Conservation (phyloP, 1,140 invertebrate species). For the Dendrolimus punctatus region DNA sequence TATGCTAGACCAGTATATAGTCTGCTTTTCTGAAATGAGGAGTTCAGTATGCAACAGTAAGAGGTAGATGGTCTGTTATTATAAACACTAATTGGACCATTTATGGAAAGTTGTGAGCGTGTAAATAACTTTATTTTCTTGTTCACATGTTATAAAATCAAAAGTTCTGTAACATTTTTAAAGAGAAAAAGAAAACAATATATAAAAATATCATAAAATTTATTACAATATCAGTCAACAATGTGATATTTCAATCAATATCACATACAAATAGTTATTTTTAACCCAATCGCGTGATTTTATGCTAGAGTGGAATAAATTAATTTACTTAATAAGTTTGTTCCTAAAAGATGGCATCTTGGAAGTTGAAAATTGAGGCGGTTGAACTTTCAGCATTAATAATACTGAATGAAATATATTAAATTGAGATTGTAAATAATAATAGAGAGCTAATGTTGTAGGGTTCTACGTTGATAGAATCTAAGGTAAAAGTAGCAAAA, state of each 20-base stretch:
- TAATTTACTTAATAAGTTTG: neutral
- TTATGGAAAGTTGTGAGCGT: too few species aligned
- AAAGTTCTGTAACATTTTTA: neutral
- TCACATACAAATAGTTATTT: slow-evolving; percentile 7
- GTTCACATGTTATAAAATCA: too few species aligned
- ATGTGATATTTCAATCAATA: slow-evolving; percentile 15
- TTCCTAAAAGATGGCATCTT: neutral
- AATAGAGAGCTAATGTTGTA: slow-evolving; percentile 1
- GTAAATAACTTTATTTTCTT: too few species aligned
- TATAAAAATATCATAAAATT: slow-evolving; percentile 4
- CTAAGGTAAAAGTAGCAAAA: too few species aligned
- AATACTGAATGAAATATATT: neutral
- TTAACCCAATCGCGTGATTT: neutral
- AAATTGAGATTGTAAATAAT: too few species aligned
- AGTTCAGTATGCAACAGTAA: too few species aligned
- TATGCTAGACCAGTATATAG: too few species aligned
- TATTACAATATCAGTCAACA: slow-evolving; percentile 26
- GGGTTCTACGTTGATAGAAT: too few species aligned
- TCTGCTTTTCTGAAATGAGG: too few species aligned
- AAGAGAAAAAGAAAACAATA: slow-evolving; percentile 3
- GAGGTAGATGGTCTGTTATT: too few species aligned
- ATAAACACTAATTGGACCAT: too few species aligned
- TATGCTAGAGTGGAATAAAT: slow-evolving; percentile 2
- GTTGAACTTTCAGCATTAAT: slow-evolving; percentile 1
- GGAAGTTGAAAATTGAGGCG: neutral